Evolutionary conservation across 1,140 invertebrate genomes (phyloP).

Genomic region (Drosophila leontia): DNA sequence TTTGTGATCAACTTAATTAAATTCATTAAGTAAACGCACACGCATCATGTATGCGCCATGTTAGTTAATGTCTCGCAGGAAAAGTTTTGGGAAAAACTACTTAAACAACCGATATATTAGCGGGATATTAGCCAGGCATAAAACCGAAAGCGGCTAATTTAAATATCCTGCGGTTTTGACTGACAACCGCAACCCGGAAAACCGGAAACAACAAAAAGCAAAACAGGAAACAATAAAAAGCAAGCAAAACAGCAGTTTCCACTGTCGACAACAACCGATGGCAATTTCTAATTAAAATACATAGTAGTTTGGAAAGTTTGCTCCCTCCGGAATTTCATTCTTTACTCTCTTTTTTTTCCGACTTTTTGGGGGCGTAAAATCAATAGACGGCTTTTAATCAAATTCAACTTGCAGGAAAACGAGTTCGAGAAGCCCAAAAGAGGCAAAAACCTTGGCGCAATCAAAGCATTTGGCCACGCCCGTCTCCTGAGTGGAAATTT

Average conservation of each 20-base stretch:
- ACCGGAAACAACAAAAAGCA: conserved; percentile 2
- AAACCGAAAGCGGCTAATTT: conserved; percentile 65
- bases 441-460: conserved; percentile 58
- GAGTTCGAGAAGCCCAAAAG: conserved; percentile 12
- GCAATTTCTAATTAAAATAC: conserved; percentile 76
- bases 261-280: conserved; percentile 22
- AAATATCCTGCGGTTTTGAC: conserved; percentile 63
- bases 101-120: conserved; percentile 26
- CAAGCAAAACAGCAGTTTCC: conserved; percentile 4
- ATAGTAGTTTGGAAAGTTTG: conserved; percentile 65
- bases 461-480: conserved; percentile 52
- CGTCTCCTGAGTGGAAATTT: conserved; percentile 43
- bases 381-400: conserved; percentile 78
- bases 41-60: conserved; percentile 62
- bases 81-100: conserved; percentile 34
- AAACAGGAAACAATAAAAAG: neutral
- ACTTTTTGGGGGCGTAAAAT: conserved; percentile 66
- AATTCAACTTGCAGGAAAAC: conserved; percentile 65
- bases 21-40: conserved; percentile 59
- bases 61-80: conserved; percentile 42
- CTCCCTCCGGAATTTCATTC: conserved; percentile 13
- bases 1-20: conserved; percentile 79
- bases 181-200: conserved; percentile 32
- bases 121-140: conserved; percentile 54
- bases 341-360: conserved; percentile 10